Evolutionary conservation across 64 coral and sea anemone species (phyloP), one percentile per base, ranked within the genome.

Genomic region (Actinia equina): DNA sequence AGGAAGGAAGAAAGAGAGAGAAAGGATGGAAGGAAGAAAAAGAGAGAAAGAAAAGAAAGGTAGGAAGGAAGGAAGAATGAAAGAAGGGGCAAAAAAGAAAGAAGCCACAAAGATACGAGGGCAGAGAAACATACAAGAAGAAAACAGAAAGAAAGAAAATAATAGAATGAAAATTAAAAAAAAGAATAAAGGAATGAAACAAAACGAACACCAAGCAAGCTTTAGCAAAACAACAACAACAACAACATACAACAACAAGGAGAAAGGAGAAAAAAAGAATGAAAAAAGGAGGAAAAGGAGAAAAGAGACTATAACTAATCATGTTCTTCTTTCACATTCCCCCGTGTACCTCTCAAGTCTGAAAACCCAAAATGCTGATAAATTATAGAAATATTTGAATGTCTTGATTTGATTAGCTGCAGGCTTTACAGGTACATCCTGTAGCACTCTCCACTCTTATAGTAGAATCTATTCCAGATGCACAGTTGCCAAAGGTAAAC

Each of bases 361-460:
- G 59, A 60, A 19, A 5, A 60, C 12, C 7, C 55, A 57, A n/a
- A 22, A 23, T 65, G 6, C n/a, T 7, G 62, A 23, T 10, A 65
- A 65, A 65, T 65, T n/a, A 65, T 5, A 4, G 9, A 65, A 37
- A 74, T 14, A 11, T 74, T 5, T 41, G 3, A 10, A 30, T 0
- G 23, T 74, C 3, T 74, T 74, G 69, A 37, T 8, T 81, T 81
- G n/a, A n/a, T n/a, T 52, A 81, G 78, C 78, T 81, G 27, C 78
- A 81, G 27, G 41, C 5, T 49, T 49, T 81, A 51, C 78, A 81
- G 17, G 43, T 81, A 81, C 78, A 81, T 20, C 78, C 78, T 5
- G 44, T 81, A 2, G 49, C 78, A 81, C 78, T 81, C 49, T 81
- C 44, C 18, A 81, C 78, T 44, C 49, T 46, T 52, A 81, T 23